A percentile compares a stretch with the other conserved stretches of the same genome.
Evolutionary conservation across 2,797 vertebrate genomes (phyloP).

Genomic region (Oreochromis grahami): DNA sequence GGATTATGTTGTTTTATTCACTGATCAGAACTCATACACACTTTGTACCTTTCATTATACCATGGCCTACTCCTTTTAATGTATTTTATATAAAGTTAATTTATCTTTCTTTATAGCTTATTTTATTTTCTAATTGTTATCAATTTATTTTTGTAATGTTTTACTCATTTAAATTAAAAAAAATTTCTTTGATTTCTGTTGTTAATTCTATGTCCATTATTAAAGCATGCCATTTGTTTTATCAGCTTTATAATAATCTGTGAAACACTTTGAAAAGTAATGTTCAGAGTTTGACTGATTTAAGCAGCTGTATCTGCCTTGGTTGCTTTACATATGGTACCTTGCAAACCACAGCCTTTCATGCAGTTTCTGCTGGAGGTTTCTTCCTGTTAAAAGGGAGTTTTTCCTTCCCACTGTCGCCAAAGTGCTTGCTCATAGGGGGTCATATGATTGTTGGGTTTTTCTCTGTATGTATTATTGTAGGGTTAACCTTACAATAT

Average conservation of each 20-base stretch:
- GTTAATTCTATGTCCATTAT: neutral
- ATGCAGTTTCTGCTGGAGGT: neutral
- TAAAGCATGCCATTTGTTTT: fast-evolving
- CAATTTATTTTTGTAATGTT: fast-evolving
- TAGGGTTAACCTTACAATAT: fast-evolving
- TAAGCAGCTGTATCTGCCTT: neutral
- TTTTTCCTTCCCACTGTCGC: fast-evolving
- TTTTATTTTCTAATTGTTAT: neutral
- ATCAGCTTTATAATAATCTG: neutral
- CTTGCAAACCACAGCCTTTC: neutral
- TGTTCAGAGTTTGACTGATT: neutral
- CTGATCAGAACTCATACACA: neutral
- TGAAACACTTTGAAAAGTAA: neutral
- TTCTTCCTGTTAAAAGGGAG: too few relatives aligned
- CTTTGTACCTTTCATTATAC: neutral
- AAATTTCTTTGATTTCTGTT: neutral
- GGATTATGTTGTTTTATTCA: neutral
- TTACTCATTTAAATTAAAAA: neutral
- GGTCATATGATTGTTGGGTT: too few relatives aligned
- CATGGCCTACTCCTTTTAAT: neutral
- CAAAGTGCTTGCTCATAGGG: fast-evolving
- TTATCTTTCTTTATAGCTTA: neutral
- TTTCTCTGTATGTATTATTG: neutral
- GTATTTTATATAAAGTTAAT: neutral
- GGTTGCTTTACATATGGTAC: neutral